Evolutionary conservation across 1,140 invertebrate species (phyloP), one percentile per base, ranked within the genome.

Genomic region (Procambarus virginalis): DNA sequence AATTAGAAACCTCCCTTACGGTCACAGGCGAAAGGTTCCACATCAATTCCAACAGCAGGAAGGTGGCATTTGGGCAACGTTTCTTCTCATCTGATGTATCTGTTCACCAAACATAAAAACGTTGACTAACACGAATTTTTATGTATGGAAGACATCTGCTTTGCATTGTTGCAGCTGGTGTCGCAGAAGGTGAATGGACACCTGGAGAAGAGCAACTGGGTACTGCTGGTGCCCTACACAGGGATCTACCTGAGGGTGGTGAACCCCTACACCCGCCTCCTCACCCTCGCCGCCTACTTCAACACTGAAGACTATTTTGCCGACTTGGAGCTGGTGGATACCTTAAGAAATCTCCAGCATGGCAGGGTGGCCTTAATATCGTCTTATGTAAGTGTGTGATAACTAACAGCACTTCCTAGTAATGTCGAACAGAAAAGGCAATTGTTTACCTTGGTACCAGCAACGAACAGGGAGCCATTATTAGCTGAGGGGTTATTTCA

Each of bases 321-420:
- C 17, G 86, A 73, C 20, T 14, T 5, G 10, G 86, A 88, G 64
- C 76, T 87, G 14, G 46, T 80, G 2, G 49, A 73, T 12, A 87
- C 77, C 48, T 58, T 87, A 20, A 68, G 48, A 9, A 70, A 46
- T 10, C 45, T 87, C 17, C 79, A 6, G 64, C 17, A 45, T n/a
- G 85, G 77, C 6, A 79, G 85, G 45, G 3, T 87, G 20, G 85
- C 77, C 9, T 55, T 80, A 12, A 51, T 87, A 9, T 68, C 77
- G 2, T 64, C 85, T n/a, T 77, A 87, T 48, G 85, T 87, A 51
- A 80, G 49, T 79, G 45, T 20, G 34, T 2, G 51, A 55, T 55
- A 12, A 64, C 12, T 58, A 12, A 12, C 55, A 58, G 17, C 20
- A 17, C 60, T 17, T 64, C 20, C 17, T 20, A 17, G 60, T 64